These are phyloP conservation scores for Diploptera punctata DNA, from an alignment of 2,888 invertebrate species.

Conservation along the genomic window DNA sequence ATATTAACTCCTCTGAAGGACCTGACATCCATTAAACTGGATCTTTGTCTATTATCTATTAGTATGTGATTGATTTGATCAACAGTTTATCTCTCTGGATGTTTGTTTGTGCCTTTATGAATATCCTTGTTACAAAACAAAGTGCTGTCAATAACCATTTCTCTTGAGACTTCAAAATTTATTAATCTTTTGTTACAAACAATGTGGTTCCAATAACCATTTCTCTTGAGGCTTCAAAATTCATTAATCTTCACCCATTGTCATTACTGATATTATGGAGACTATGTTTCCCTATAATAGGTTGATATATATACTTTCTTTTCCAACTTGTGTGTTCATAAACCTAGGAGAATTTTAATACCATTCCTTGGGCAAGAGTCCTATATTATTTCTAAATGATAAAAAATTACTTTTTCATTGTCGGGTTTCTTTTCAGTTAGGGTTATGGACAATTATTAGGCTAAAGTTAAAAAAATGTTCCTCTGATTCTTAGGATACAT, in stretches of 20 bases:
- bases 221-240: no score
- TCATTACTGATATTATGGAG: no score
- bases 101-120: not conserved
- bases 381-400: no score
- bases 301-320: not conserved
- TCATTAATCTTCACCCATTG: no score
- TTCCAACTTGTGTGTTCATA: not conserved
- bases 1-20: not conserved
- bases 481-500: not conserved
- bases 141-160: not conserved
- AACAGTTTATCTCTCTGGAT: not conserved
- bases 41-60: not conserved
- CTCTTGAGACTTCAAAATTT: not conserved
- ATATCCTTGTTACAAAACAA: not conserved
- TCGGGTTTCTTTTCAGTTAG: no score
- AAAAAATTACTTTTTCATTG: no score
- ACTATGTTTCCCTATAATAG: no score
- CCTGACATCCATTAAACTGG: not conserved
- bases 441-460: no score
- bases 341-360: no score
- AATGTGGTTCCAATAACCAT: no score
- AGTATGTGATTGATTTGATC: not conserved
- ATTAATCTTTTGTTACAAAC: no score
- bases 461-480: no score
- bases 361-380: not conserved